Percentiles rank a stretch among this genome's conserved stretches.
These are phyloP conservation scores for Lethenteron reissneri DNA, from an alignment of 2,113 vertebrate species.

Conservation along the genomic window DNA sequence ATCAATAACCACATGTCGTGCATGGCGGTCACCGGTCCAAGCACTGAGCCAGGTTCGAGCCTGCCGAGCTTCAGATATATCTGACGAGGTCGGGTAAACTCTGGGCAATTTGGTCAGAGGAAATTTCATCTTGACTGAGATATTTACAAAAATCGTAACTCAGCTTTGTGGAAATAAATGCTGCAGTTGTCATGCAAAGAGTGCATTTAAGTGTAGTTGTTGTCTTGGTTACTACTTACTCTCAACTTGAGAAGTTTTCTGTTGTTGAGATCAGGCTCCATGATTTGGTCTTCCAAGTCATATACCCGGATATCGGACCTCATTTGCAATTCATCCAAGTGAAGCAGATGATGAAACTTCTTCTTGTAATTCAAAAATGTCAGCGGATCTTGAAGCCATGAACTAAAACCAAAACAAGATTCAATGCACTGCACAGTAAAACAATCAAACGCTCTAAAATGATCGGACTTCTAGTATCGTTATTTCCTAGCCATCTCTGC, in stretches of 20 bases:
- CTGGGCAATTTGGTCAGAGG: no score
- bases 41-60: no score
- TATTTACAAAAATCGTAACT: not conserved
- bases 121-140: no score
- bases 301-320: slow-evolving; percentile 51
- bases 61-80: no score
- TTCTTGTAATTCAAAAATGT: slow-evolving; percentile 28
- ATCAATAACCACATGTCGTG: no score
- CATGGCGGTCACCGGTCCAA: no score
- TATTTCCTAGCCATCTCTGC: no score
- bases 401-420: slow-evolving; percentile 13
- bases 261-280: slow-evolving; percentile 20
- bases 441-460: no score
- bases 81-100: no score
- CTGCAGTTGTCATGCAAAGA: not conserved
- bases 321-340: slow-evolving; percentile 73
- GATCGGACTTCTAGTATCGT: no score
- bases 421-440: no score
- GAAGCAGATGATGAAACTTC: slow-evolving; percentile 42
- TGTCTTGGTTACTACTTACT: not conserved
- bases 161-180: not conserved
- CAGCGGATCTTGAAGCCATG: slow-evolving; percentile 23
- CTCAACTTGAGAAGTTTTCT: slow-evolving; percentile 33
- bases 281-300: slow-evolving; percentile 30
- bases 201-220: not conserved